Percentiles rank a stretch among this genome's conserved stretches.
These are phyloP conservation scores for Corvus moneduloides DNA, from an alignment of 2,113 vertebrate genomes.

Conservation along the genomic window DNA sequence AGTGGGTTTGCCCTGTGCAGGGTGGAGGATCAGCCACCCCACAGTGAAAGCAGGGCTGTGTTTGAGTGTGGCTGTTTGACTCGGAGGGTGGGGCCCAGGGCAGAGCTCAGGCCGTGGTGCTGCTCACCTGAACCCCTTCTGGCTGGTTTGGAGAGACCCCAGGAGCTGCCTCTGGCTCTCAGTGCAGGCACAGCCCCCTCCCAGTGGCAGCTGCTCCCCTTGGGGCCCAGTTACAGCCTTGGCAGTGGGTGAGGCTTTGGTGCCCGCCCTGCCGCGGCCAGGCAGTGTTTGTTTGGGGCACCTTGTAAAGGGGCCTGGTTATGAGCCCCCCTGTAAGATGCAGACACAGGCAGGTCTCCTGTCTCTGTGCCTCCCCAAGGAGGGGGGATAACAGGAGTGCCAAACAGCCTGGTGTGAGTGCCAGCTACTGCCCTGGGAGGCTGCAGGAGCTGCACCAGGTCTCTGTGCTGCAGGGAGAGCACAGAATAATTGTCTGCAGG, in stretches of 20 bases:
- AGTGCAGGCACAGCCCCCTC: neutral
- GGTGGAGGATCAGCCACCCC: neutral
- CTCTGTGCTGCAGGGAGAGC: neutral
- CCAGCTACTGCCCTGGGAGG: neutral
- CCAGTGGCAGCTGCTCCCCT: too few relatives aligned
- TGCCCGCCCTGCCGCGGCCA: rapidly evolving
- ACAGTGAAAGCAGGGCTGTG: neutral
- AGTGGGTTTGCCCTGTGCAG: neutral
- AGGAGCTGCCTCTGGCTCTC: neutral
- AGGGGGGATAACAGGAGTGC: neutral
- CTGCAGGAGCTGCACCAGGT: neutral
- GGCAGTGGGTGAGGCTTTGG: neutral
- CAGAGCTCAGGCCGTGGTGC: rapidly evolving
- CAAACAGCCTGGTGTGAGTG: rapidly evolving
- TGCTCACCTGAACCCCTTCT: neutral
- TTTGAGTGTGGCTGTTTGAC: too few relatives aligned
- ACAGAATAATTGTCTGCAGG: neutral
- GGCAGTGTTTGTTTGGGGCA: too few relatives aligned
- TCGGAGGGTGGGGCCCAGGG: neutral
- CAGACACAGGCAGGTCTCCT: neutral
- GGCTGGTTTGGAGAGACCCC: neutral
- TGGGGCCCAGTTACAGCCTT: rapidly evolving
- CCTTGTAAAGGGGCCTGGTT: too few relatives aligned
- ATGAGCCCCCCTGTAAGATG: rapidly evolving
- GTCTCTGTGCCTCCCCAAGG: neutral